Base-by-base conservation (phyloP, 2,888 invertebrate species). In the Cetonia aurata region DNA sequence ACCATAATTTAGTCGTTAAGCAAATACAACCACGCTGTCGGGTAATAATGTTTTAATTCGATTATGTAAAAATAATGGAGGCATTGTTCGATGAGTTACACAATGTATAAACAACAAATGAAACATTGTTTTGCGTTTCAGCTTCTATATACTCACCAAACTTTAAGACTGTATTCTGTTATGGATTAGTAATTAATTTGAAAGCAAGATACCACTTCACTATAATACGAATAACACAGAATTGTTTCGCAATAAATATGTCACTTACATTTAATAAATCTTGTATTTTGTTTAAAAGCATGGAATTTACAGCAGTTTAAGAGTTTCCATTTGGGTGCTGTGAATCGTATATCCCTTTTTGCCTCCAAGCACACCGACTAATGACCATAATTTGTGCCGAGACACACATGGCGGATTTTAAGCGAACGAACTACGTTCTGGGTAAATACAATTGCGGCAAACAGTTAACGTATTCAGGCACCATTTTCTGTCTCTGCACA, bases 31-130 rank as follows among this genome's bases (percentile, higher is more conserved):
- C n/a, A n/a, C n/a, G n/a, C n/a, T n/a, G n/a, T 44, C 65, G 69
- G 46, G 37, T 55, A 65, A 65, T 70, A 65, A 53, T 17, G 69
- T 17, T 62, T 46, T 41, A 48, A 55, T 56, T 56, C 65, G 55
- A 62, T 69, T 62, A 62, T 31, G 62, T 19, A 53, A 60, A 53
- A 55, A 69, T 60, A 70, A 70, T 70, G 62, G 55, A 55, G 55
- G 60, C 10, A 44, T 46, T 12, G 65, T 15, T 19, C 9, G n/a
- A 12, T 33, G 17, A 33, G 4, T 19, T 50, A 19, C n/a, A 65
- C 33, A 65, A 33, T 48, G 10, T 33, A 33, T 25, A 25, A 6
- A 25, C 59, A 48, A 50, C 8, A 48, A 62, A 62, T 62, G 62
- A 48, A 48, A 62, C 50, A 15, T 50, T 62, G 50, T 62, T 33